Evolutionary conservation across 2,113 vertebrate genomes (phyloP), one percentile per base, ranked within the genome.

Genomic region (Poeciliopsis turrubarensis): DNA sequence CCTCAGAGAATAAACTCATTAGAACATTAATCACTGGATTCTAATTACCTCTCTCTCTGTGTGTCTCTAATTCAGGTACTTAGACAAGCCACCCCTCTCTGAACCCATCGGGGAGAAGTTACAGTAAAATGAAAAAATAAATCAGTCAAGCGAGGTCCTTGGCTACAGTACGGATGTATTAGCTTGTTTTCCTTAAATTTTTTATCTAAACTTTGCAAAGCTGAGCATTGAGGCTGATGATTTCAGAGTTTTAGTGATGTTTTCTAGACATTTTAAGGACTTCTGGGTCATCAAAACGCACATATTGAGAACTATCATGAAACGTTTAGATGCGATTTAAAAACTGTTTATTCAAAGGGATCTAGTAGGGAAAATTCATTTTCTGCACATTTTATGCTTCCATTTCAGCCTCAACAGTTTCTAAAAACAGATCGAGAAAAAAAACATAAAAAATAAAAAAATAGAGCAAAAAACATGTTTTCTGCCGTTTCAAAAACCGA

Each of bases 1-100:
- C 92, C 90, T 80, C 71, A 31, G 92, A 92, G 92, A 91, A 93
- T 92, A 89, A 91, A 92, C 90, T 93, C 89, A 93, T 93, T 93
- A 93, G 92, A 90, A 93, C 89, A 88, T 92, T 92, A 92, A 93
- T 93, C 89, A 90, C 81, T 90, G 78, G 84, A 85, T 91, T 93
- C 91, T 93, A 92, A 93, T 93, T 92, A 89, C 82, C 78, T 86
- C 78, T 86, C 82, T 80, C 87, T 72, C 54, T 69, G 39, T 29
- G 22, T 61, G 65, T 76, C 29, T 31, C 61, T 57, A 76, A 82
- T 85, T 87, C 88, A 90, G 85, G 78, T 86, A 79, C 71, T 84
- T 54, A 71, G 73, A 85, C 34, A 68, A 77, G 68, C 65, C 83
- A 60, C n/a, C 60, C 60, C 19, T 86, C 69, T 32, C 64, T 73